Base-by-base conservation (phyloP, 2,113 vertebrate genomes). In the Myotis davidii region DNA sequence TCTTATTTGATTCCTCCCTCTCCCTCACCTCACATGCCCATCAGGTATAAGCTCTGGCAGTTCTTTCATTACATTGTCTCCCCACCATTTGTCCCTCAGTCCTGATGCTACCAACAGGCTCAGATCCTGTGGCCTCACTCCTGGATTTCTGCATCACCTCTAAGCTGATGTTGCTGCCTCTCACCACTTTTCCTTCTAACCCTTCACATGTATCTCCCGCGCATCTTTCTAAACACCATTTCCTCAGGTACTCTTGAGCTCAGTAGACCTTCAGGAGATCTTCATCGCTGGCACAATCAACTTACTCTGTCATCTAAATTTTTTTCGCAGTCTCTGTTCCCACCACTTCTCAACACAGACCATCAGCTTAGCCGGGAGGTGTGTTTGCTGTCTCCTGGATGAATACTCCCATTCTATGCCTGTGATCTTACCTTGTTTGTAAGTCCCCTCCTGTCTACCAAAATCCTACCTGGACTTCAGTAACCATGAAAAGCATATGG, bases 321-420 rank as follows among this genome's bases (percentile, higher is more conserved):
- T 25, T 72, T 39, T 23, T 56, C 85, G 32, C 7, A 42, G 25
- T n/a, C 17, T 73, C 72, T 39, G 50, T 5, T 78, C 21, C 52
- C 3, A 18, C 9, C 21, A 4, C 18, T 61, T 54, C 87, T 69
- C 18, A 3, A 0, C 0, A 2, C 27, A 25, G 34, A 29, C 56
- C 4, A 32, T 65, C 34, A 2, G 69, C 20, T 77, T 52, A 64
- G 72, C 17, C 2, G 8, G 8, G 39, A 6, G 17, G 20, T 56
- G 39, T 34, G 4, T n/a, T 54, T 42, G 27, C 37, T 90, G 82
- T 25, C 10, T 59, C n/a, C 17, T 52, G 32, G 18, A 25, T 16
- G 7, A 25, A 59, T 2, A 45, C 0, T 29, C 27, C 25, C 5
- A 20, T 85, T 69, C 32, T 23, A 2, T 32, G 65, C 17, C 42